Evolutionary conservation across 2,113 vertebrate genomes (phyloP).

Genomic region (Scartelaos histophorus): DNA sequence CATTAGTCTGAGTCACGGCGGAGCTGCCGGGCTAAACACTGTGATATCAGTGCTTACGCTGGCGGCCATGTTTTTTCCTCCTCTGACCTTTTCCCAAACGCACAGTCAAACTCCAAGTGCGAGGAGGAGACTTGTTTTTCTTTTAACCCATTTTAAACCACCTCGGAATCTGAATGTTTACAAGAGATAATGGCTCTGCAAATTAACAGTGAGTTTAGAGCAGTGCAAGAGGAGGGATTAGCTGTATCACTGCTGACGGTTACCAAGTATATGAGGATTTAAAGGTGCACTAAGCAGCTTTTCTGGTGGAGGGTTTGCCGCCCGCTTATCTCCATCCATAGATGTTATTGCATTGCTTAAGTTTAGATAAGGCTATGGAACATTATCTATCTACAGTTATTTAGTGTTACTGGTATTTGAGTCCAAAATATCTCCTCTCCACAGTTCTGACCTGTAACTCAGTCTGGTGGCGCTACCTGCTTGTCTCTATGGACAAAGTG

Average conservation of each 20-base stretch:
- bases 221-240: neutral
- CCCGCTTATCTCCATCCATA: no score
- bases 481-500: no score
- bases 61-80: neutral
- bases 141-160: neutral
- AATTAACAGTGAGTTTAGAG: conserved; percentile 7
- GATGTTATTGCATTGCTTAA: no score
- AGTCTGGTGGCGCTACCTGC: no score
- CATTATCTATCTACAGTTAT: no score
- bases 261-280: no score
- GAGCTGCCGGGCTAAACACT: conserved; percentile 33
- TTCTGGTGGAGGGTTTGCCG: no score
- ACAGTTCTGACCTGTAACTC: no score
- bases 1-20: conserved; percentile 30
- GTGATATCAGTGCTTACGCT: conserved; percentile 23
- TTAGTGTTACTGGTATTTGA: no score
- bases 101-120: conserved; percentile 15
- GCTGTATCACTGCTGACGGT: neutral
- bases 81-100: conserved; percentile 48
- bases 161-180: conserved; percentile 19
- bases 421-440: no score
- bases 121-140: neutral
- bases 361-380: no score
- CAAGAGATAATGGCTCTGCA: conserved; percentile 27
- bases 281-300: no score